These are phyloP conservation scores for Pangasius larnaudii DNA, from an alignment of 2,797 vertebrate genomes.

Conservation along the genomic window DNA sequence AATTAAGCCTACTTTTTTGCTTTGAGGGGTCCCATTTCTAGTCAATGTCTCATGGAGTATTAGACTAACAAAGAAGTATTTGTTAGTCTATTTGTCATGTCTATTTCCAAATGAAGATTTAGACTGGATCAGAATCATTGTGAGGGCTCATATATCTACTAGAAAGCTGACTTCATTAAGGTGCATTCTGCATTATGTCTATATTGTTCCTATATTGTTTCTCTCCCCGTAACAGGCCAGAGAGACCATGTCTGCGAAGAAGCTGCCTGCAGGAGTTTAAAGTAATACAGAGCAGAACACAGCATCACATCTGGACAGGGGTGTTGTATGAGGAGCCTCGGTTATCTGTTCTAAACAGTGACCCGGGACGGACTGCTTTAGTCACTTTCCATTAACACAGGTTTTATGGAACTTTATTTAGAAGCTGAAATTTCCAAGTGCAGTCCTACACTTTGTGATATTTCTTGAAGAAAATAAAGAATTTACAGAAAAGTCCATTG, in stretches of 20 bases:
- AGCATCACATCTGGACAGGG: constrained; percentile 17
- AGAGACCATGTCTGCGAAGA: constrained; percentile 43
- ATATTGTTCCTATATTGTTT: not conserved
- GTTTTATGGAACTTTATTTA: not conserved
- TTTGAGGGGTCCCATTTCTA: not conserved
- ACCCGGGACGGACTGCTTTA: constrained; percentile 23
- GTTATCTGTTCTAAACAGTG: not conserved
- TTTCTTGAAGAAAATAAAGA: not conserved
- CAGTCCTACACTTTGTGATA: not conserved
- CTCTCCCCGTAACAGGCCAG: constrained; percentile 25
- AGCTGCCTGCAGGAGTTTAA: constrained; percentile 17
- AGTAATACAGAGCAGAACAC: constrained; percentile 20
- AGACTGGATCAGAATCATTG: not conserved
- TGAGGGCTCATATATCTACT: not conserved
- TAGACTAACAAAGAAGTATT: not conserved
- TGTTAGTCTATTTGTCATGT: too few relatives aligned
- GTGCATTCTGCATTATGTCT: not conserved
- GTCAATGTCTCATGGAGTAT: not conserved
- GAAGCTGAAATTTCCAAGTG: not conserved
- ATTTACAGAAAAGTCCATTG: not conserved
- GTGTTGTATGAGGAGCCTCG: not conserved
- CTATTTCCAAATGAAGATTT: not conserved
- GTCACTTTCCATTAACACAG: not conserved
- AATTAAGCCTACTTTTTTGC: not conserved
- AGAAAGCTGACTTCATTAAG: not conserved